These are phyloP conservation scores for Meta bourneti DNA, from an alignment of 2,888 invertebrate species.

Conservation along the genomic window DNA sequence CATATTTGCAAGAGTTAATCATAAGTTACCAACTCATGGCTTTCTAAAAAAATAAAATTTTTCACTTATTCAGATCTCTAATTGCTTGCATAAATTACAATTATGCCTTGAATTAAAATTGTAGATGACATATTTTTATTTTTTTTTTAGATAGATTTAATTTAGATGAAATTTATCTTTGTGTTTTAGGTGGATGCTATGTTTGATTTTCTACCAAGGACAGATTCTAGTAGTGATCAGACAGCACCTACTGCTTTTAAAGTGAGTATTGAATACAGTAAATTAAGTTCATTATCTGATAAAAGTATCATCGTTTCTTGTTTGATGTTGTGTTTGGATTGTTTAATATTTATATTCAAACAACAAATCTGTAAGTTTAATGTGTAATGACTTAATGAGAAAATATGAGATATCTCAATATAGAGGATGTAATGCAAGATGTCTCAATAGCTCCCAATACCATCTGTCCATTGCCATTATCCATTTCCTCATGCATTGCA, in stretches of 20 bases:
- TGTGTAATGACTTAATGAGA: neutral
- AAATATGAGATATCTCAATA: neutral
- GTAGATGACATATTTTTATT: no score
- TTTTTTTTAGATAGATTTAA: neutral
- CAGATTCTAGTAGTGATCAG: slow-evolving; percentile 93
- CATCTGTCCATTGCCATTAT: no score
- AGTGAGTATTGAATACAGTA: slow-evolving; percentile 72
- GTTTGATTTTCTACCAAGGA: slow-evolving; percentile 92
- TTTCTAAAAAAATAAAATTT: neutral
- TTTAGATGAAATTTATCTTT: neutral
- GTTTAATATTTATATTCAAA: neutral
- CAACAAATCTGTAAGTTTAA: neutral
- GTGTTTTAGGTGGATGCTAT: slow-evolving; percentile 88
- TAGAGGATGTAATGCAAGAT: neutral
- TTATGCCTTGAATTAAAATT: neutral
- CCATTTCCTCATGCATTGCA: no score
- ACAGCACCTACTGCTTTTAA: slow-evolving; percentile 87
- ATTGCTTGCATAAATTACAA: neutral
- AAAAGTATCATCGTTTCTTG: neutral
- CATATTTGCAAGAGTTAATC: no score
- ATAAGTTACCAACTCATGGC: no score
- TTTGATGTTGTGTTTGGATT: neutral
- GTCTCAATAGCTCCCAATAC: no score
- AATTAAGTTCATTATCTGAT: slow-evolving; percentile 5
- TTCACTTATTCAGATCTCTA: neutral